Evolutionary conservation across 2,113 vertebrate genomes (phyloP), one percentile per base, ranked within the genome.

Genomic region (Melanerpes aurifrons): DNA sequence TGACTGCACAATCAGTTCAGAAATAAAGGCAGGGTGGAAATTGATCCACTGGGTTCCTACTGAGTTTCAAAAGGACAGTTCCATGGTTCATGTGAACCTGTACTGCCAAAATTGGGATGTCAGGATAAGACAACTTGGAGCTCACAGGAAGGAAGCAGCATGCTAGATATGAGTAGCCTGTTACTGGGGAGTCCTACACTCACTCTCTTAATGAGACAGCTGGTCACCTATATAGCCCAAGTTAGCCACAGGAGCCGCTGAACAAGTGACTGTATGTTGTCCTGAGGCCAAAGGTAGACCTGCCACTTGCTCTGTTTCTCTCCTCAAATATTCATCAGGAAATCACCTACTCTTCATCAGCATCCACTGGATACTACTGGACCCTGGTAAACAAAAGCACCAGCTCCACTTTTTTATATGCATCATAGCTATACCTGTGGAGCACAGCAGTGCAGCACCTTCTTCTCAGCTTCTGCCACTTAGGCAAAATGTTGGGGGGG

Each of bases 41-140:
- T 17, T 0, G 0, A 54, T 45, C 45, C 15, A 16, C 19, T 0
- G 0, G 43, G 43, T 29, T 81, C 40, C 54, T 28, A 5, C 48
- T 79, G 32, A 84, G 32, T 37, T 24, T 74, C 45, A 58, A 76
- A 50, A 50, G 61, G 47, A 67, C 43, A 80, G 12, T 11, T 15
- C 32, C 40, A 22, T 18, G 8, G 37, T 43, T 87, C 56, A 15
- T 29, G 9, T 24, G 15, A 88, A 83, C 40, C 37, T 68, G 4
- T 26, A 45, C 31, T 45, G 73, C 24, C 19, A 82, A 61, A 77
- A 18, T 3, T 16, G 5, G 6, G 9, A 20, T 64, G 29, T 37
- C 43, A 90, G 54, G 18, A 48, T 35, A 89, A 61, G 32, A 64
- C 16, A 26, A 26, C 17, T 66, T 7, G 1, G 14, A 72, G 29